A percentile compares a stretch with the other conserved stretches of the same genome.
phyloP scores from a whole-genome alignment of 2,888 invertebrate species.

The Taenaris catops region DNA sequence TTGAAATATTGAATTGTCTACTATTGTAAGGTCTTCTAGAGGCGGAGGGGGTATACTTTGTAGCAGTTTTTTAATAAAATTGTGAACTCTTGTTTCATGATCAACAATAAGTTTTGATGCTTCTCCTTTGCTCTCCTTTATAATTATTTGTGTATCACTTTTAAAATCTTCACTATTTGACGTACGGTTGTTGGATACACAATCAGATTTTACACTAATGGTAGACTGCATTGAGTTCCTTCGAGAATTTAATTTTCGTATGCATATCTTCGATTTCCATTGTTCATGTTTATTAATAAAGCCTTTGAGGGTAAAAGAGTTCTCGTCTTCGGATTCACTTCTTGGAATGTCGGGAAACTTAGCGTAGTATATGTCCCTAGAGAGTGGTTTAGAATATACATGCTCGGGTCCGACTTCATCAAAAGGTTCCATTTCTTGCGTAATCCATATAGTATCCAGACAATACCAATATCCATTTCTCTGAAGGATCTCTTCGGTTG shows the following conservation, averaged over 20 bases:
- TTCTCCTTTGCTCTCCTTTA: slow-evolving; percentile 23
- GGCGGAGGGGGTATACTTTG: slow-evolving; percentile 60
- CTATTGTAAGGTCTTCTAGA: slow-evolving; percentile 32
- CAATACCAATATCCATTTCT: slow-evolving; percentile 63
- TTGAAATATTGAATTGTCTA: slow-evolving; percentile 28
- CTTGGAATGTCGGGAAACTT: slow-evolving; percentile 63
- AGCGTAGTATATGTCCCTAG: slow-evolving; percentile 61
- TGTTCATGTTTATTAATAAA: slow-evolving; percentile 54
- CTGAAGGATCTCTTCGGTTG: slow-evolving; percentile 64
- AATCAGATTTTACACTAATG: slow-evolving; percentile 30
- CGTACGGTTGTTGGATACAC: slow-evolving; percentile 27
- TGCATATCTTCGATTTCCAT: slow-evolving; percentile 56
- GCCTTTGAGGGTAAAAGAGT: slow-evolving; percentile 50
- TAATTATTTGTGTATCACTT: slow-evolving; percentile 34
- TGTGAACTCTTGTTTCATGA: slow-evolving; percentile 44
- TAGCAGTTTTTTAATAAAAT: slow-evolving; percentile 51
- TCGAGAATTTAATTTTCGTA: slow-evolving; percentile 43
- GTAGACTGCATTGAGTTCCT: slow-evolving; percentile 40
- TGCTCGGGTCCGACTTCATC: slow-evolving; percentile 61
- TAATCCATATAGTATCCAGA: slow-evolving; percentile 58
- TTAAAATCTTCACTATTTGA: slow-evolving; percentile 36
- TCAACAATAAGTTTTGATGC: slow-evolving; percentile 2
- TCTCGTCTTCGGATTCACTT: slow-evolving; percentile 70
- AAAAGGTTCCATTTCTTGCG: slow-evolving; percentile 65
- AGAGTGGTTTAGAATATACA: slow-evolving; percentile 50